Conservation (phyloP, 53 echinoderm and acorn worm species). For the Crossaster papposus region DNA sequence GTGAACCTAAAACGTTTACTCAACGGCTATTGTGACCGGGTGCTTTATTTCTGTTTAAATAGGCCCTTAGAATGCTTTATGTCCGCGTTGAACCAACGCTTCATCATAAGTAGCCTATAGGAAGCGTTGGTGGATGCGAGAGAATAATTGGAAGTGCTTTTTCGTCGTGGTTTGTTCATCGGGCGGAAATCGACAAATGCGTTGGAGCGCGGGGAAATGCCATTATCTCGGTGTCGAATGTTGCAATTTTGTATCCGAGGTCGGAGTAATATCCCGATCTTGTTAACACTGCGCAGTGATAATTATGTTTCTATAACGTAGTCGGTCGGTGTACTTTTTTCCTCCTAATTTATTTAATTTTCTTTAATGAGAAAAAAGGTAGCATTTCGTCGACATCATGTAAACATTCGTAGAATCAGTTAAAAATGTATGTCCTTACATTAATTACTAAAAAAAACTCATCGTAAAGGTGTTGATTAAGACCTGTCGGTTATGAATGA, state of each 20-base stretch:
- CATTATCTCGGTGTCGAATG: constrained; percentile 3
- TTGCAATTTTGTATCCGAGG: constrained; percentile 7
- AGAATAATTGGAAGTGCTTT: background rate
- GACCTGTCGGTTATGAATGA: too few species aligned
- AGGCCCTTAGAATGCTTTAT: too few species aligned
- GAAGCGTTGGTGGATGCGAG: background rate
- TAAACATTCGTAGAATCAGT: too few species aligned
- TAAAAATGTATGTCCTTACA: too few species aligned
- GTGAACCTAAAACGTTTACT: constrained; percentile 1
- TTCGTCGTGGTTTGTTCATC: background rate
- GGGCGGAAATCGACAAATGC: background rate
- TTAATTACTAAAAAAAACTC: too few species aligned
- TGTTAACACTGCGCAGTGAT: background rate
- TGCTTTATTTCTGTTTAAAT: too few species aligned
- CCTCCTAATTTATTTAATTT: background rate
- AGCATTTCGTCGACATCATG: too few species aligned
- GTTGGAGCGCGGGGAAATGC: background rate
- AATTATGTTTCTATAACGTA: background rate
- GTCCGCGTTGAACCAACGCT: too few species aligned
- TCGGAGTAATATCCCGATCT: background rate
- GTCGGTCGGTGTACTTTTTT: constrained; percentile 26
- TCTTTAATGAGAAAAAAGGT: too few species aligned
- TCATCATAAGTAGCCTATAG: too few species aligned
- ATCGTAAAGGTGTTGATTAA: too few species aligned
- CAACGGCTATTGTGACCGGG: background rate